Percentiles rank a stretch among this genome's conserved stretches.
Evolutionary conservation across 2,797 vertebrate genomes (phyloP).

Genomic region (Aplochiton taeniatus): DNA sequence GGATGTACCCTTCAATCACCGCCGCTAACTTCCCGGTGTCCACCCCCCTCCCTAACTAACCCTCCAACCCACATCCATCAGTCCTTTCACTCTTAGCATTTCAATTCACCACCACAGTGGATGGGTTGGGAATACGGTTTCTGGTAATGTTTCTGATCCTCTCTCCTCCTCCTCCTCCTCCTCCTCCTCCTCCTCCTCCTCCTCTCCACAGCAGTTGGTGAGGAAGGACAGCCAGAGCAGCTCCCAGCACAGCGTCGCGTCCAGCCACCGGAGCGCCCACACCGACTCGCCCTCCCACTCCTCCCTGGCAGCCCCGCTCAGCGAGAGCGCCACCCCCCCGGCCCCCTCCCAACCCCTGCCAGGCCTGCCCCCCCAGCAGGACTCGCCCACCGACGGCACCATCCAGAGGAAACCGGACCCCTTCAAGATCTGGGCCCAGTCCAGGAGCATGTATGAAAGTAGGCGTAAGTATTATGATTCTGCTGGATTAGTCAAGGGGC

Average conservation of each 20-base stretch:
- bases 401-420: constrained; percentile 98
- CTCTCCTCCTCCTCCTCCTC: not conserved
- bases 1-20: too few species aligned
- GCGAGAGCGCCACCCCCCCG: constrained; percentile 74
- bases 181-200: not conserved
- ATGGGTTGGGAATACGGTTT: too few species aligned
- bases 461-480: constrained; percentile 93
- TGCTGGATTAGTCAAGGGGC: constrained; percentile 64
- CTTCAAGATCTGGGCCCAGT: constrained; percentile 99
- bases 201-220: constrained; percentile 87
- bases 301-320: constrained; percentile 79
- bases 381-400: constrained; percentile 80
- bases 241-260: constrained; percentile 93
- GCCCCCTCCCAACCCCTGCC: constrained; percentile 76
- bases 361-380: constrained; percentile 73
- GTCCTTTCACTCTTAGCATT: too few species aligned
- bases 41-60: too few species aligned
- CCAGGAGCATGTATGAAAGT: constrained; percentile 99
- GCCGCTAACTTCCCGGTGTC: too few species aligned
- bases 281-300: constrained; percentile 88
- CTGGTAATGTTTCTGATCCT: too few species aligned
- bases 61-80: too few species aligned
- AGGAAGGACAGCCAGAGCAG: constrained; percentile 99
- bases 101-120: too few species aligned
- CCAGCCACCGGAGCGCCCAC: constrained; percentile 91